phyloP scores from a whole-genome alignment of 2,797 vertebrate genomes.

The Coregonus sp. region DNA sequence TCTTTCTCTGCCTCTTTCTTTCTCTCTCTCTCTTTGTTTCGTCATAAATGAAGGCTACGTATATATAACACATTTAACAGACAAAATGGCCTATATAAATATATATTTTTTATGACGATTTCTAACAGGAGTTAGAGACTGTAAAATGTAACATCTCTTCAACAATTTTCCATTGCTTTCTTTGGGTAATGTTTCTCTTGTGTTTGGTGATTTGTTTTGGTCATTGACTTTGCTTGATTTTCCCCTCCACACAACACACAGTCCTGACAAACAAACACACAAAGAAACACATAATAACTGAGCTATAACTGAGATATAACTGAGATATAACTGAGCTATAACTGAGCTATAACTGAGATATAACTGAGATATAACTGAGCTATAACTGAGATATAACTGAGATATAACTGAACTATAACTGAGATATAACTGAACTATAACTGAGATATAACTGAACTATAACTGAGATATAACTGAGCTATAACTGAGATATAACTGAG shows the following conservation, averaged over 20 bases:
- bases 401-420: too few relatives aligned
- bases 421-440: too few relatives aligned
- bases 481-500: too few relatives aligned
- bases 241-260: conserved; percentile 13
- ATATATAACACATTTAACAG: conserved; percentile 60
- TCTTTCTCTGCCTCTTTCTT: conserved; percentile 32
- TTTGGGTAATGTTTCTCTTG: conserved; percentile 58
- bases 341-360: too few relatives aligned
- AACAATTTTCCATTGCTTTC: conserved; percentile 64
- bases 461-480: too few relatives aligned
- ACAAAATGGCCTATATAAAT: conserved; percentile 72
- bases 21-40: conserved; percentile 42
- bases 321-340: too few relatives aligned
- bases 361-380: too few relatives aligned
- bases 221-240: conserved; percentile 54
- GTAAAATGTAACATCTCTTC: conserved; percentile 69
- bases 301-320: too few relatives aligned
- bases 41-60: conserved; percentile 65
- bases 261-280: too few relatives aligned
- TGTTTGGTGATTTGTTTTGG: conserved; percentile 42
- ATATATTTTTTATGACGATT: conserved; percentile 78
- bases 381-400: too few relatives aligned
- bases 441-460: too few relatives aligned
- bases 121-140: conserved; percentile 72
- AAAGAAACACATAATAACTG: too few relatives aligned